phyloP scores from a whole-genome alignment of 2,888 invertebrate species.

The Anodontia alba region DNA sequence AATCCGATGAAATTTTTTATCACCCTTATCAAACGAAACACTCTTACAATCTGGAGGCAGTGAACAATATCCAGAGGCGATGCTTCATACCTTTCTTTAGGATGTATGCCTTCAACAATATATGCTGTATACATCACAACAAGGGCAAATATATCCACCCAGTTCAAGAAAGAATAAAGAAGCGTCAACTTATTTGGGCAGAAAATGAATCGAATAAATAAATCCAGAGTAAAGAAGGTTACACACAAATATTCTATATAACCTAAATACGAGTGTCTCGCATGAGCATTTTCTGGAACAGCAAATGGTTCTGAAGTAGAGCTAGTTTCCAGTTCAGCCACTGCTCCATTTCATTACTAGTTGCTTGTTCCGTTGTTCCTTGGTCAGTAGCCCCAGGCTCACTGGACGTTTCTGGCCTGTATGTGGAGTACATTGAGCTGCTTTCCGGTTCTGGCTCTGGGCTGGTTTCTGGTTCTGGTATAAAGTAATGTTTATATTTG shows the following conservation, averaged over 20 bases:
- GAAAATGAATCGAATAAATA: slow-evolving; percentile 65
- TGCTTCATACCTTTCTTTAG: slow-evolving; percentile 64
- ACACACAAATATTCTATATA: slow-evolving; percentile 63
- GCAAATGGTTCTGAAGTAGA: slow-evolving; percentile 43
- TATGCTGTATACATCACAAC: slow-evolving; percentile 69
- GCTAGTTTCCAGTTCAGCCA: slow-evolving; percentile 22
- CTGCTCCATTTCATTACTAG: background rate
- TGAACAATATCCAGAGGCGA: slow-evolving; percentile 69
- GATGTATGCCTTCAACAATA: slow-evolving; percentile 55
- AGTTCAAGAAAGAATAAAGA: slow-evolving; percentile 65
- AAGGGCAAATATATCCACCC: slow-evolving; percentile 71
- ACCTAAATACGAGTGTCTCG: slow-evolving; percentile 46
- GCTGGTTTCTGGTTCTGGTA: slow-evolving; percentile 22
- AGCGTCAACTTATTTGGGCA: slow-evolving; percentile 63
- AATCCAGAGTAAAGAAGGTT: slow-evolving; percentile 72
- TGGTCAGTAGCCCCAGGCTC: background rate
- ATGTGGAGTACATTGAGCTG: background rate
- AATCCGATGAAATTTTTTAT: slow-evolving; percentile 75
- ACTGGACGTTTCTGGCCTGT: slow-evolving; percentile 4
- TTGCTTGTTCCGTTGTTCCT: slow-evolving; percentile 22
- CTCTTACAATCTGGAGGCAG: slow-evolving; percentile 71
- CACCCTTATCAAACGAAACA: slow-evolving; percentile 74
- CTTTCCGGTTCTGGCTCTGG: background rate
- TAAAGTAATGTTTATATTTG: slow-evolving; percentile 51
- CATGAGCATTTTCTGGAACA: slow-evolving; percentile 52